Evolutionary conservation across 2,113 vertebrate species (phyloP), one percentile per base, ranked within the genome.

Genomic region (Isichthys henryi): DNA sequence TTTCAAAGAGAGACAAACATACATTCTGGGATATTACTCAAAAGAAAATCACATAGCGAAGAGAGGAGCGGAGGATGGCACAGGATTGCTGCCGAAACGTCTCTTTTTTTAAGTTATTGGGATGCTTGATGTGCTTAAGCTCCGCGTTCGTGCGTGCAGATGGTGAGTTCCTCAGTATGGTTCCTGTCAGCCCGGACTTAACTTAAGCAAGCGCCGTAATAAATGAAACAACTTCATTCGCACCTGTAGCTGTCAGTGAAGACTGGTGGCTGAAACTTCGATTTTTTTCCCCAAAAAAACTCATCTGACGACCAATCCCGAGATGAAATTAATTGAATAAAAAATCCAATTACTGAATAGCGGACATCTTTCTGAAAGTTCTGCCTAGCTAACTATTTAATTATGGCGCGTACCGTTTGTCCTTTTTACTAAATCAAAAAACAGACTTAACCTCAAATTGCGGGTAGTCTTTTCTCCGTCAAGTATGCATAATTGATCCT

Each of bases 121-220:
- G 95, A 94, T 94, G 92, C 91, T 88, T 95, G 90, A 86, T 92
- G 91, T 95, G 94, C 93, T 91, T 97, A 39, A 90, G 94, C 74
- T 56, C 94, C 93, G 93, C 93, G 50, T 95, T 92, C 52, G 86
- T 31, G 62, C 91, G 88, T 27, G 35, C 35, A 35, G 74, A 35
- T 31, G 27, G 27, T n/a, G 74, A 39, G 74, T 80, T 27, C 45
- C 88, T 23, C 39, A 21, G 53, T 53, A 88, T 56, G 46, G 46
- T 66, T n/a, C 62, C 62, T 11, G 62, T 27, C 8, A 70, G 23
- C 13, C 62, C 62, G 10, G n/a, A 31, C 62, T 56, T 70, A 70
- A 70, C 62, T 70, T 70, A 11, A 31, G 27, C 10, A 31, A 13
- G 23, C 70, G 70, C 31, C 13, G 31, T 11, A 39, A 77, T 31